Evolutionary conservation across 2,113 vertebrate species (phyloP).

Genomic region (Solenodon paradoxus): DNA sequence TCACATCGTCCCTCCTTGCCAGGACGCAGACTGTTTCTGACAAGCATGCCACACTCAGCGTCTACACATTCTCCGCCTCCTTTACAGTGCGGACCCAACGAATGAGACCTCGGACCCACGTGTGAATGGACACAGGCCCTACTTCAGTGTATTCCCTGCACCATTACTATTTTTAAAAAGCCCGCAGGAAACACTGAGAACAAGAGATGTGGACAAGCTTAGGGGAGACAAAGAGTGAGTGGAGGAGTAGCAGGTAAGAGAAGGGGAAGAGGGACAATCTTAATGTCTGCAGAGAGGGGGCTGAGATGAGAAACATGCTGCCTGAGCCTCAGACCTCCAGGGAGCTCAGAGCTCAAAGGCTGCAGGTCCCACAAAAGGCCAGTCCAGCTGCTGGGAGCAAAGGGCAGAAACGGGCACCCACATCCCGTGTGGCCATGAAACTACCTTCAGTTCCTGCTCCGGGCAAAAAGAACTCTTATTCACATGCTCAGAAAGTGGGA

Average conservation of each 20-base stretch:
- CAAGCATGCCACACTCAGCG: accelerated
- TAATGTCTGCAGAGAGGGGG: not conserved
- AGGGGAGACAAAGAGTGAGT: not conserved
- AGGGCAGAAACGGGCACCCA: not conserved
- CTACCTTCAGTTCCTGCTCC: no score
- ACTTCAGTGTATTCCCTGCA: not conserved
- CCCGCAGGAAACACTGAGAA: not conserved
- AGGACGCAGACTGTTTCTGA: not conserved
- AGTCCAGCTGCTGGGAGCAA: not conserved
- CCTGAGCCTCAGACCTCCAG: not conserved
- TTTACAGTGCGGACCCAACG: not conserved
- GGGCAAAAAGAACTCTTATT: not conserved
- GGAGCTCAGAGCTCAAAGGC: not conserved
- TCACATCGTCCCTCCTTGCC: not conserved
- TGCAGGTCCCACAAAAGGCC: not conserved
- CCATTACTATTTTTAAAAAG: not conserved
- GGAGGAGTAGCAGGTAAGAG: not conserved
- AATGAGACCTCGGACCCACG: not conserved
- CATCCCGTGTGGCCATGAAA: not conserved
- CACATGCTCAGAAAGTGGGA: not conserved
- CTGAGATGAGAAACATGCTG: not conserved
- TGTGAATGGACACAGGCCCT: not conserved
- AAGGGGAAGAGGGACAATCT: not conserved
- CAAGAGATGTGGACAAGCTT: not conserved
- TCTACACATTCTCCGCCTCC: not conserved